Evolutionary conservation across 2,797 vertebrate genomes (phyloP), one percentile per base, ranked within the genome.

Genomic region (Clamator glandarius): DNA sequence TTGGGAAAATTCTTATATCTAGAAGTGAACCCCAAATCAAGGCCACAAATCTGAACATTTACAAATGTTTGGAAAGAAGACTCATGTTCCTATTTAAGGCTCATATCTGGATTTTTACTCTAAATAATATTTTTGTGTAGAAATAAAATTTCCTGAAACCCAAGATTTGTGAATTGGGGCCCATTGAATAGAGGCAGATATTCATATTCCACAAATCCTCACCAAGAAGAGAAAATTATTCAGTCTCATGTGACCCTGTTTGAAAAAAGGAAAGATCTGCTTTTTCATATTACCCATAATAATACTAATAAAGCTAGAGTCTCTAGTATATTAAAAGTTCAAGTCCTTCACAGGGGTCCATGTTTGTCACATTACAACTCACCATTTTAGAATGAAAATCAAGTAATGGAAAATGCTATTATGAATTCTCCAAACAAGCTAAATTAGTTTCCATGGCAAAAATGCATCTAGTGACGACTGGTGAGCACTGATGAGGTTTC

Each of bases 391-490:
- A 85, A 81, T 74, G 31, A 87, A 66, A 55, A 73, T 5, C 6
- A 63, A 90, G 28, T 2, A 69, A 67, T 83, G 15, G 11, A 89
- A 90, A 95, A 63, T 14, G 12, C 3, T 69, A 31, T 63, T 69
- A 82, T 21, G 23, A 59, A 24, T 77, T 83, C 33, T 52, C 39
- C 6, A 39, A 79, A 89, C 29, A 85, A 69, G 8, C 15, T 61
- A 29, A 70, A 88, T 80, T 77, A 24, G 12, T 87, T 95, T 92
- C 79, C 69, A 84, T 74, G 66, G 35, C 35, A 92, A 87, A 89
- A 90, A 70, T 59, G 2, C 67, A 51, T 70, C 42, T 70, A 74
- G 8, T 15, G 2, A 35, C 51, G 28, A 67, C 35, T 76, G 31
- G 29, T 66, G 72, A 69, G 14, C 36, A 52, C 19, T 61, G 54